Base-by-base conservation (phyloP, 2,888 invertebrate species). In the Thymelicus sylvestris region DNA sequence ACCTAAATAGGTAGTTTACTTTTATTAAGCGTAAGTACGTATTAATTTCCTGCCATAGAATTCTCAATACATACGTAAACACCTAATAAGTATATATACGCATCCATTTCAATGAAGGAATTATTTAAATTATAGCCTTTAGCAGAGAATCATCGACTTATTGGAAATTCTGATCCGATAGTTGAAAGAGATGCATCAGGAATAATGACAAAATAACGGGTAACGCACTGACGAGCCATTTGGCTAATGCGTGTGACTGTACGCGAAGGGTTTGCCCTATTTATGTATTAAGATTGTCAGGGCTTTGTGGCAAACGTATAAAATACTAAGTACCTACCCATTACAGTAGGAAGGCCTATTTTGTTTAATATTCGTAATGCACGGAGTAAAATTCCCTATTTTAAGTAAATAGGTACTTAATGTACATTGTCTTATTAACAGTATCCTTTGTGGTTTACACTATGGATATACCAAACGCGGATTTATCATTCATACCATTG, bases 191-290 rank as follows among this genome's bases (percentile, higher is more conserved):
- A 76, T 77, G 78, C 76, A 74, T 73, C 70, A 72, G 74, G 77
- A 78, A 78, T 77, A 78, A 73, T 76, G 76, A 75, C 75, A 72
- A 77, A 77, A 76, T 76, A 78, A 78, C 77, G 76, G 77, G 64
- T 68, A 64, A 72, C 71, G 66, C 63, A 73, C 74, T 78, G 76
- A 76, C 76, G 74, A 74, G 74, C 72, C 72, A 74, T 75, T 77
- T 77, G 75, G 74, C 75, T 75, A 73, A 74, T 74, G 74, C 72
- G 50, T 60, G 72, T 74, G 73, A 75, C 66, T 72, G 73, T 67
- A 67, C 63, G 65, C 69, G 44, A 72, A 74, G 74, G 74, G 74
- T 71, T 74, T 66, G 52, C 44, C 31, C 55, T 68, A 68, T 62
- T 68, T 38, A 44, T 68, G 31, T 62, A 59, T 38, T 44, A 41